Evolutionary conservation across 1,140 invertebrate species (phyloP).

Genomic region (Archivesica marissinica): DNA sequence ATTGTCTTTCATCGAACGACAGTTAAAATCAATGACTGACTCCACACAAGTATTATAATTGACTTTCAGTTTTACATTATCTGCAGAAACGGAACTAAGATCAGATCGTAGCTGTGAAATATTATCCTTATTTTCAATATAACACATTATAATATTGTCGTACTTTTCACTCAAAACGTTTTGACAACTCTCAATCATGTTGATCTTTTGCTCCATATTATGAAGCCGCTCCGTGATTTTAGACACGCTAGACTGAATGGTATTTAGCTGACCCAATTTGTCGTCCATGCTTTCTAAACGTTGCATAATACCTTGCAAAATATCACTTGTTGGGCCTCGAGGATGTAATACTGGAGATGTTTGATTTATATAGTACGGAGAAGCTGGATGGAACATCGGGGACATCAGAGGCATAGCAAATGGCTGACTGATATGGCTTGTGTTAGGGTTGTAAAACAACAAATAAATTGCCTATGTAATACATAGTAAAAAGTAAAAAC

Average conservation of each 20-base stretch:
- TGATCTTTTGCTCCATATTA: conserved; percentile 28
- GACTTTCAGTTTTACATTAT: not conserved
- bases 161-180: conserved; percentile 1
- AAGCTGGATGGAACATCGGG: not conserved
- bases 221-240: not conserved
- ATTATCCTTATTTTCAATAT: not conserved
- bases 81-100: not conserved
- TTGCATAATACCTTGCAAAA: conserved; percentile 10
- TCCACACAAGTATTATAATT: not conserved
- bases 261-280: conserved; percentile 6
- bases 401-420: too few relatives aligned
- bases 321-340: not conserved
- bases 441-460: too few relatives aligned
- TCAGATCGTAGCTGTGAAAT: not conserved
- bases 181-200: not conserved
- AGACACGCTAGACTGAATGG: not conserved
- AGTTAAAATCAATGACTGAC: conserved; percentile 15
- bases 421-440: too few relatives aligned
- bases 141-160: not conserved
- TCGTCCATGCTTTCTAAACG: conserved; percentile 11
- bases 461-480: too few relatives aligned
- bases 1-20: conserved; percentile 22
- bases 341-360: not conserved
- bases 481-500: too few relatives aligned
- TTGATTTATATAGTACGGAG: not conserved